Base-by-base conservation (phyloP, 1,140 invertebrate genomes). In the Pseudomyrmex cubaensis region DNA sequence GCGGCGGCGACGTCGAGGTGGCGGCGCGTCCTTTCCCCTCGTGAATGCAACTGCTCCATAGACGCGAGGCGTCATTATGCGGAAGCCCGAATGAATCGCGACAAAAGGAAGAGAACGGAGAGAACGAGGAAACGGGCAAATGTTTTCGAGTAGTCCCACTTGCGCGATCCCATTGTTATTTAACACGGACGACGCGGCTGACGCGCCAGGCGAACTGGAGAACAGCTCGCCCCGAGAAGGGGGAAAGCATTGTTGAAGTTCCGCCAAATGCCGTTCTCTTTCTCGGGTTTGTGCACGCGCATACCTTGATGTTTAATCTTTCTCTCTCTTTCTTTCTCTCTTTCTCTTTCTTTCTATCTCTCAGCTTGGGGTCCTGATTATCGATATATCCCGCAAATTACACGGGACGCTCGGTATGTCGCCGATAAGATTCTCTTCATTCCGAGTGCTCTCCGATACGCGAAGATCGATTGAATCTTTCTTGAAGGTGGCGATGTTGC, bases 141-240 rank as follows among this genome's bases (percentile, higher is more conserved):
- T 91, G 90, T 88, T 91, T 91, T 92, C 86, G 84, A 91, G 90
- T 87, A 86, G 88, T 85, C 80, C 86, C 84, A 87, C 83, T 89
- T 88, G 84, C 77, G 80, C 86, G 69, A 84, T 64, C 25, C 87
- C 89, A 90, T 91, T 92, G 91, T 91, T 91, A 86, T 87, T 90
- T 90, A 90, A 91, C 89, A 87, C 87, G 85, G 73, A 82, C 74
- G 54, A 57, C 44, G 62, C 59, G 35, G 59, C 57, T n/a, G 64
- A 61, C 67, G 50, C 35, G 2, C 8, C 35, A 35, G 77, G 25
- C 2, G 52, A 82, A 64, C 61, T 78, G 50, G 56, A 77, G 35
- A 50, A n/a, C 50, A 13, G 17, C 35, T 35, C 35, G 48, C 22
- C 22, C 44, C 25, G 59, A 73, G 67, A 61, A 66, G 61, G 13